Conservation (phyloP, 1,140 invertebrate species). For the Lineus longissimus region DNA sequence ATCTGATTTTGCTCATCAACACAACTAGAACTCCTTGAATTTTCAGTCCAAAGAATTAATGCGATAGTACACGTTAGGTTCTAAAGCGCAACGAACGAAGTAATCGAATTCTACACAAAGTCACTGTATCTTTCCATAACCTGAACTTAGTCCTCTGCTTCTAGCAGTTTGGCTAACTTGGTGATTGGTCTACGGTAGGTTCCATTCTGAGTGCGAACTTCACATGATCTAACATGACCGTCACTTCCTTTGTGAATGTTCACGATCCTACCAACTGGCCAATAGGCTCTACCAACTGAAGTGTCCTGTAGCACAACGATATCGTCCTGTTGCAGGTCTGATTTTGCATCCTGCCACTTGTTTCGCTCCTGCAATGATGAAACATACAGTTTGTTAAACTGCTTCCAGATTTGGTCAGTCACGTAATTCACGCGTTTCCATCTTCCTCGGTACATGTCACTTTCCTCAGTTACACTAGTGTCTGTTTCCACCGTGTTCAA, state of each 20-base stretch:
- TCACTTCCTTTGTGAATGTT: background rate
- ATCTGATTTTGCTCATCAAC: no score
- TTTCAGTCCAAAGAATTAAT: no score
- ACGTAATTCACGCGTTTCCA: conserved; percentile 3
- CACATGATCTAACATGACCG: background rate
- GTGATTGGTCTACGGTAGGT: background rate
- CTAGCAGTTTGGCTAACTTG: background rate
- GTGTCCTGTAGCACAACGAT: background rate
- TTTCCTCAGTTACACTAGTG: background rate
- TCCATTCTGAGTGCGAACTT: background rate
- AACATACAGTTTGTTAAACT: background rate
- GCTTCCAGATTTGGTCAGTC: conserved; percentile 1
- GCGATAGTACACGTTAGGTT: no score
- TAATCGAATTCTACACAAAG: no score
- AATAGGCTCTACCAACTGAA: background rate
- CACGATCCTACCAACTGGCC: background rate
- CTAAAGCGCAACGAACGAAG: no score
- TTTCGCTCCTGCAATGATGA: background rate
- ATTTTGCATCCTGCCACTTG: background rate
- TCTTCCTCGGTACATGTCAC: background rate
- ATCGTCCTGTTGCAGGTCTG: background rate
- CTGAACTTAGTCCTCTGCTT: background rate
- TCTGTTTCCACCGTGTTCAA: conserved; percentile 1
- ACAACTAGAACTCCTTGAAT: no score
- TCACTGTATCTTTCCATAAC: no score